phyloP scores from a whole-genome alignment of 1,140 invertebrate species.

The Teleopsis dalmanni region DNA sequence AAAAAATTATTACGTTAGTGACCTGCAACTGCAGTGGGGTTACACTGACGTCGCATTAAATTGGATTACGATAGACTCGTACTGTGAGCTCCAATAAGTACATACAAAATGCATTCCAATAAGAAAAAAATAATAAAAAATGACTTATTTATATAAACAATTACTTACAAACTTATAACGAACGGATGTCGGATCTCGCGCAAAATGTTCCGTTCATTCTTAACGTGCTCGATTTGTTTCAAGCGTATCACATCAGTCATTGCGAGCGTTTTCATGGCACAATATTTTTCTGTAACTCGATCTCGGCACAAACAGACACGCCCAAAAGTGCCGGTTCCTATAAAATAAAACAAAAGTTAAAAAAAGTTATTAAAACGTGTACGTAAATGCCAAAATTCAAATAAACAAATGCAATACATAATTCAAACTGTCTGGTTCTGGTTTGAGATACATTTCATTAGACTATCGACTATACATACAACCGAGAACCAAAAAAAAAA shows the following conservation, averaged over 20 bases:
- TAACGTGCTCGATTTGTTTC: conserved; percentile 91
- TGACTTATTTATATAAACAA: background rate
- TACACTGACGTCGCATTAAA: too few relatives aligned
- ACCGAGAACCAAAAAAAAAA: too few relatives aligned
- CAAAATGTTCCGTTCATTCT: conserved; percentile 88
- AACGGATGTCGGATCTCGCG: conserved; percentile 86
- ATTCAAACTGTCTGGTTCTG: too few relatives aligned
- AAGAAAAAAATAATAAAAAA: background rate
- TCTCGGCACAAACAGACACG: conserved; percentile 79
- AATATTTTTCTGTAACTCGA: conserved; percentile 67
- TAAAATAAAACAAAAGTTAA: conserved; percentile 26
- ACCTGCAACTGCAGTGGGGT: too few relatives aligned
- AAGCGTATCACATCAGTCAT: conserved; percentile 86
- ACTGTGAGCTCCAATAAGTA: too few relatives aligned
- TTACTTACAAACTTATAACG: conserved; percentile 87
- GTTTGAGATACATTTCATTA: too few relatives aligned
- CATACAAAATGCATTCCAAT: too few relatives aligned
- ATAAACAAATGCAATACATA: too few relatives aligned
- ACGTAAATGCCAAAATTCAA: background rate
- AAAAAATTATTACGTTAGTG: too few relatives aligned
- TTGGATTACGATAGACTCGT: too few relatives aligned
- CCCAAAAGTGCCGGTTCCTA: conserved; percentile 92
- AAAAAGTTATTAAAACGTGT: background rate
- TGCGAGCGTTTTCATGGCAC: conserved; percentile 85
- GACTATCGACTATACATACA: too few relatives aligned